Evolutionary conservation across 2,797 vertebrate genomes (phyloP).

Genomic region (Myotis planiceps): DNA sequence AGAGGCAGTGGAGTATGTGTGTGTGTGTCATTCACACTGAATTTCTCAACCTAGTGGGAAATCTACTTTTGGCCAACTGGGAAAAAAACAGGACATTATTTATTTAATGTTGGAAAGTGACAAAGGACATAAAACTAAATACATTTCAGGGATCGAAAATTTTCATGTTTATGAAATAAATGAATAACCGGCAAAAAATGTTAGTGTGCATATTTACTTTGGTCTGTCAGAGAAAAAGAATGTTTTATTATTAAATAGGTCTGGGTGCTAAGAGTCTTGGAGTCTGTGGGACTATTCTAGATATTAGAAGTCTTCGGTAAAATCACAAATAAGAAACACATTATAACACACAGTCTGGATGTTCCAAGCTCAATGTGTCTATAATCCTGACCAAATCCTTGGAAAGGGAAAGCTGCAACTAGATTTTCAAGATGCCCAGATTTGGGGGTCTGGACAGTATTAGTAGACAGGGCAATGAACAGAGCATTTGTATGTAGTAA

Average conservation of each 20-base stretch:
- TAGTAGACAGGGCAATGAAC: conserved; percentile 42
- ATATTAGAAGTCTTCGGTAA: conserved; percentile 56
- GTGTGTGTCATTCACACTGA: not conserved
- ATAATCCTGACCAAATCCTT: conserved; percentile 69
- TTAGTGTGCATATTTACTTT: conserved; percentile 36
- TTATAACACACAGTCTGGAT: conserved; percentile 40
- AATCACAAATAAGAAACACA: conserved; percentile 74
- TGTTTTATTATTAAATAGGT: conserved; percentile 51
- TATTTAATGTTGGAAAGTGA: conserved; percentile 32
- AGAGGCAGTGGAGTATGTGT: not conserved
- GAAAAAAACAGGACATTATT: not conserved
- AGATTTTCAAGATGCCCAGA: conserved; percentile 68
- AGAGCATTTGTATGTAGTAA: not conserved
- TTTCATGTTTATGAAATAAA: conserved; percentile 42
- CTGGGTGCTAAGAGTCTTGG: conserved; percentile 55
- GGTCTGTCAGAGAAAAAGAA: conserved; percentile 56
- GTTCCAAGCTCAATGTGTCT: conserved; percentile 66
- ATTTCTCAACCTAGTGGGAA: not conserved
- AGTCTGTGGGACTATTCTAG: conserved; percentile 48
- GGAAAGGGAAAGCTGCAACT: conserved; percentile 62
- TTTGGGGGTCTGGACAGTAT: conserved; percentile 64
- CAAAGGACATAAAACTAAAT: not conserved
- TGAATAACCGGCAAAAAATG: conserved; percentile 19
- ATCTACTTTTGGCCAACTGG: not conserved
- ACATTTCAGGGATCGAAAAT: not conserved